Evolutionary conservation across 2,113 vertebrate genomes (phyloP), one percentile per base, ranked within the genome.

Genomic region (Nothocercus julius): DNA sequence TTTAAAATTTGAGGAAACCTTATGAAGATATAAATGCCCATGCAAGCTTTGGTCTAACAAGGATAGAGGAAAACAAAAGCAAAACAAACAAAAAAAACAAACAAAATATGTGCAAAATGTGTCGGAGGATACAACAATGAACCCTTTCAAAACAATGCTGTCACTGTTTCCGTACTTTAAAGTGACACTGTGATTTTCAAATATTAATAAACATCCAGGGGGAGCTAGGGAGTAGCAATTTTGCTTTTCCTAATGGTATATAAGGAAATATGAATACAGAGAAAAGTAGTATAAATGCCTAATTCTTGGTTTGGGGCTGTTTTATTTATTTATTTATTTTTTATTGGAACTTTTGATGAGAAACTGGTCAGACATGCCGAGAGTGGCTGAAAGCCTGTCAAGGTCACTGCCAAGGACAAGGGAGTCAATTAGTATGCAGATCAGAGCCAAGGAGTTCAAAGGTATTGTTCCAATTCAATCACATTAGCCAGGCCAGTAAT

Each of bases 401-500:
- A 99, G 98, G 98, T 99, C 98, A 98, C 95, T 96, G 91, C 94
- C 98, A 99, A 99, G 98, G 99, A 99, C 98, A 96, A 94, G 97
- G 93, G 95, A 98, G 98, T 98, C 98, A 98, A 98, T 99, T 99
- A 99, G 98, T 98, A 99, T 99, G 99, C 99, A 99, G 98, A 99
- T 99, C 98, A 98, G 98, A 98, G 98, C 97, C 97, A 93, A 97
- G 96, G 98, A 98, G 98, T 99, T 99, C 98, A 99, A 98, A 98
- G 98, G 98, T 98, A 98, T 99, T 99, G 98, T 99, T 99, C 98
- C 98, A 98, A 98, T 99, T 98, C 98, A 99, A 98, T 99, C 98
- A 98, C 98, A 98, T 99, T 98, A 99, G 98, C 98, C 98, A 97
- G 98, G 97, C 98, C 98, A 98, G 98, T 98, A 97, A 98, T 97